Conservation (phyloP, 2,113 vertebrate genomes). For the Oryzias celebensis region DNA sequence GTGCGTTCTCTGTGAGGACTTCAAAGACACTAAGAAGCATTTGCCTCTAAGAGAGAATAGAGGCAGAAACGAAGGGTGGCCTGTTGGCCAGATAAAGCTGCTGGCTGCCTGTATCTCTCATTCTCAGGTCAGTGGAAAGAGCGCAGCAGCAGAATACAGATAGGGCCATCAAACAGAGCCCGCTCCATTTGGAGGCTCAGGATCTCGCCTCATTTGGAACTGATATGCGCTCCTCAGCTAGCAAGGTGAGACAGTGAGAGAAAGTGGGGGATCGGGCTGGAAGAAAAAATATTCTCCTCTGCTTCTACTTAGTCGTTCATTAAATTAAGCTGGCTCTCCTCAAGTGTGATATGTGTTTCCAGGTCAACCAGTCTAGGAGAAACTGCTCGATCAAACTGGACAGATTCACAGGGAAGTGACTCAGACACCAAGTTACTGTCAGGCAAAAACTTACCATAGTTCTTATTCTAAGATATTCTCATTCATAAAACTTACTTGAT, state of each 20-base stretch:
- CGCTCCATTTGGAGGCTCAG: constrained; percentile 48
- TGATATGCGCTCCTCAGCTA: constrained; percentile 46
- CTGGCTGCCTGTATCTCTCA: constrained; percentile 64
- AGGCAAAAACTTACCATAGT: constrained; percentile 2
- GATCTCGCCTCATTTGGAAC: constrained; percentile 52
- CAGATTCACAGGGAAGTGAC: constrained; percentile 24
- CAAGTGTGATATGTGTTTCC: constrained; percentile 58
- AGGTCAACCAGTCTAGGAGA: constrained; percentile 22
- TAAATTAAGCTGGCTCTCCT: constrained; percentile 50
- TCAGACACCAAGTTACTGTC: constrained; percentile 23
- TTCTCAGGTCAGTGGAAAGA: constrained; percentile 64
- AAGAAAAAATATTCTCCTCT: constrained; percentile 6
- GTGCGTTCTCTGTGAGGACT: constrained; percentile 33
- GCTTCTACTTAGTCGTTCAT: constrained; percentile 52
- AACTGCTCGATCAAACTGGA: constrained; percentile 27
- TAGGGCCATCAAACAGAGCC: constrained; percentile 63
- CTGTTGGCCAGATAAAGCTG: constrained; percentile 66
- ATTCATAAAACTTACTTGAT: too few species aligned
- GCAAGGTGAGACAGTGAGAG: constrained; percentile 28
- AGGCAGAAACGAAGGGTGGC: constrained; percentile 49
- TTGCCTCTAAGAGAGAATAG: constrained; percentile 33
- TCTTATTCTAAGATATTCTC: too few species aligned
- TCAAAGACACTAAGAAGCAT: constrained; percentile 44
- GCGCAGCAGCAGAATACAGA: constrained; percentile 68
- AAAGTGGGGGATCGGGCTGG: neutral